Evolutionary conservation across 1,140 invertebrate genomes (phyloP).

Genomic region (Drosophila bocqueti): DNA sequence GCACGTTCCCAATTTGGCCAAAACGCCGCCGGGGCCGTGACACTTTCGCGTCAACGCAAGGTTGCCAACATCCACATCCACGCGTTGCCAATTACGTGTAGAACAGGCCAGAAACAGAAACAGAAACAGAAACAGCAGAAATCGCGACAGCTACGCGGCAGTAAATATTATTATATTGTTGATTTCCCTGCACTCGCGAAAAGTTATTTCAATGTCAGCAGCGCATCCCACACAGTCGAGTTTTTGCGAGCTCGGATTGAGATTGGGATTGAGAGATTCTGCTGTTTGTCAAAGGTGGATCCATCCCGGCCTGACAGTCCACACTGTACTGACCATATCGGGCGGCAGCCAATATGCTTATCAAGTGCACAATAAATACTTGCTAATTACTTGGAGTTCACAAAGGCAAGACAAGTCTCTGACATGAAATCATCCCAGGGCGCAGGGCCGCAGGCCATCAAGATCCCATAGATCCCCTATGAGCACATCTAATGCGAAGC

Average conservation of each 20-base stretch:
- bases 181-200: slow-evolving; percentile 50
- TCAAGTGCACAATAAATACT: slow-evolving; percentile 43
- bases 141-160: slow-evolving; percentile 10
- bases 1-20: slow-evolving; percentile 66
- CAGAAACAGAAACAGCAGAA: slow-evolving; percentile 6
- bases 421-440: slow-evolving; percentile 15
- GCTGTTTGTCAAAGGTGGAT: slow-evolving; percentile 50
- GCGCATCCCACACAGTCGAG: slow-evolving; percentile 44
- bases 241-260: slow-evolving; percentile 1
- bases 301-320: slow-evolving; percentile 15
- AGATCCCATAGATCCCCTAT: slow-evolving; percentile 15
- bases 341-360: slow-evolving; percentile 20
- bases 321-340: slow-evolving; percentile 21
- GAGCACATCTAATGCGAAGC: slow-evolving; percentile 22
- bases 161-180: slow-evolving; percentile 34
- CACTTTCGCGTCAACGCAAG: slow-evolving; percentile 57
- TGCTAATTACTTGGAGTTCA: slow-evolving; percentile 20
- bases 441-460: not conserved
- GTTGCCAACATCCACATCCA: slow-evolving; percentile 48
- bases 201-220: slow-evolving; percentile 70
- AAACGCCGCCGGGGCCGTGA: slow-evolving; percentile 55
- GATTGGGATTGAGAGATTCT: slow-evolving; percentile 27
- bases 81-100: slow-evolving; percentile 57
- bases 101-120: slow-evolving; percentile 34
- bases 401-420: slow-evolving; percentile 10